Evolutionary conservation across 2,888 invertebrate genomes (phyloP).

Genomic region (Epirrhoe alternata): DNA sequence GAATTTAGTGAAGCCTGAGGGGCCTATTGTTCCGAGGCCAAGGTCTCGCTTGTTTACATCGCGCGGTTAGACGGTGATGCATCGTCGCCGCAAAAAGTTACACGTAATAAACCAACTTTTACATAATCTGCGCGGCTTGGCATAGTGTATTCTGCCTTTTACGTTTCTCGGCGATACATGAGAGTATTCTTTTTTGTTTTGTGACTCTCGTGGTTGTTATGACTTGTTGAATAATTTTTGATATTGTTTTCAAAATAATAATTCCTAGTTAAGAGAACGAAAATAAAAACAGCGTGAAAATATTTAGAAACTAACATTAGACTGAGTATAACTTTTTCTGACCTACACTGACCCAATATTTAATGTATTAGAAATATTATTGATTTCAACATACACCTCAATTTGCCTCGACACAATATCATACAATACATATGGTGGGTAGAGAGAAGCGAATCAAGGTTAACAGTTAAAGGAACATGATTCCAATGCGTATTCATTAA

Average conservation of each 20-base stretch:
- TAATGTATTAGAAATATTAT: neutral
- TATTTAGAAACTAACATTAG: too few relatives aligned
- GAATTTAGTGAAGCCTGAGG: conserved; percentile 77
- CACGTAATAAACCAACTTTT: conserved; percentile 37
- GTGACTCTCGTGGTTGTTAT: neutral
- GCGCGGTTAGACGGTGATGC: conserved; percentile 61
- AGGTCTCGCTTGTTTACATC: conserved; percentile 80
- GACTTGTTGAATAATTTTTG: neutral
- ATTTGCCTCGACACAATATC: neutral
- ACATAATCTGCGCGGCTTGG: neutral
- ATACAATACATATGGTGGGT: too few relatives aligned
- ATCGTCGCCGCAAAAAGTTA: conserved; percentile 54
- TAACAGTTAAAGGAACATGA: too few relatives aligned
- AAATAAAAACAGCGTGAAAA: too few relatives aligned
- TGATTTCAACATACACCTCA: neutral
- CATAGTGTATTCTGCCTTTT: conserved; percentile 9
- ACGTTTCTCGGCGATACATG: neutral
- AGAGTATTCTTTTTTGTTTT: conserved; percentile 1
- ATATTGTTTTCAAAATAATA: neutral
- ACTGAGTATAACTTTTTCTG: neutral
- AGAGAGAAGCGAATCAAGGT: too few relatives aligned
- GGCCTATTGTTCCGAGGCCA: conserved; percentile 80
- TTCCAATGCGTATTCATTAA: neutral
- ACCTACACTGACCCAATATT: neutral
- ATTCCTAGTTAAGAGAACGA: neutral